Evolutionary conservation across 2,113 vertebrate genomes (phyloP), one percentile per base, ranked within the genome.

Genomic region (Muntiacus reevesi): DNA sequence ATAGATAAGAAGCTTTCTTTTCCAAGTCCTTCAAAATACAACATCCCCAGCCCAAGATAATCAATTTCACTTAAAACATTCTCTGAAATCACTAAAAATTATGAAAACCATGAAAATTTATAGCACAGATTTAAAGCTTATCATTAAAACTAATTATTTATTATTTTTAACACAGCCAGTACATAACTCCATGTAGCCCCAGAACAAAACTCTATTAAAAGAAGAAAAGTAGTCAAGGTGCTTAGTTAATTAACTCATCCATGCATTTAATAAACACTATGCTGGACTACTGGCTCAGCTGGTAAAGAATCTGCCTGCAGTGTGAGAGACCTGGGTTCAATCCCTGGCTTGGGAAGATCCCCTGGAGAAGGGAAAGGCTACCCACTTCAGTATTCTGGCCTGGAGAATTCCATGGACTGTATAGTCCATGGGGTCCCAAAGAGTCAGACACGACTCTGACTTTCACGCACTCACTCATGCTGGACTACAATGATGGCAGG

Each of bases 191-290:
- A 43, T 87, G 50, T 40, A 86, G 23, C 10, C 5, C 50, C 25
- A 94, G 71, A 95, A 14, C 67, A 82, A 95, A 79, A 79, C 16
- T 71, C 54, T n/a, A 94, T 54, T 87, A 79, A 78, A 91, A 91
- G 92, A 14, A 95, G 43, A 86, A 94, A 92, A 79, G 27, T 19
- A 81, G 71, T 83, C 40, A 79, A 92, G 82, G 40, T 60, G n/a
- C 7, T 57, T 64, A 83, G 14, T 64, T 94, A 85, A 82, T 93
- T 90, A 50, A 85, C 7, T 85, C 17, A 94, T 28, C 54, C 64
- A 84, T 40, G 84, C 47, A 89, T 59, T 91, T 92, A 95, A 59
- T 36, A 89, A 96, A 62, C 43, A 93, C 55, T 50, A 94, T 25
- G 52, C 36, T 87, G 36, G 50, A 93, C n/a, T 71, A 71, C n/a